Conservation (phyloP, 2,888 invertebrate genomes). For the Metopia argyrocephala region DNA sequence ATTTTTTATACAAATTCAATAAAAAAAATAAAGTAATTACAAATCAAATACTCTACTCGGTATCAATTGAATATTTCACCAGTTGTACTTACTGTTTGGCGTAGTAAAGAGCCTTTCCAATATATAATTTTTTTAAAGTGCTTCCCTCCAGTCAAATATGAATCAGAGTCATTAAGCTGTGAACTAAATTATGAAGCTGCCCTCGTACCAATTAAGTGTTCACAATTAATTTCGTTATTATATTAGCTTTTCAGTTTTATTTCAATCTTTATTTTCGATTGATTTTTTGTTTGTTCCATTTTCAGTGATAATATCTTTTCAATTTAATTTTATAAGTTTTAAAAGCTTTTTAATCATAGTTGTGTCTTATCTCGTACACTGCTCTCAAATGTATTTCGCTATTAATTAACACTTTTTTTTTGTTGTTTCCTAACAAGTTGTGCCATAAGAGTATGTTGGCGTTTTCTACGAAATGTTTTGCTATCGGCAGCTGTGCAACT, state of each 20-base stretch:
- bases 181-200: too few species aligned
- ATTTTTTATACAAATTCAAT: too few species aligned
- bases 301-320: not conserved
- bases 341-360: slow-evolving; percentile 39
- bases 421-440: slow-evolving; percentile 8
- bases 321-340: slow-evolving; percentile 1
- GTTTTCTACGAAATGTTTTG: not conserved
- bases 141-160: too few species aligned
- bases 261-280: not conserved
- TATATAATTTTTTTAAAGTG: too few species aligned
- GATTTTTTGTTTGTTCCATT: not conserved
- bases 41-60: too few species aligned
- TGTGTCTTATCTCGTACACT: not conserved
- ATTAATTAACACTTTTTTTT: slow-evolving; percentile 45
- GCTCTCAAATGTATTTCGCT: slow-evolving; percentile 14
- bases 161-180: too few species aligned
- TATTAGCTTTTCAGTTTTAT: slow-evolving; percentile 6
- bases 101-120: too few species aligned
- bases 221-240: slow-evolving; percentile 21
- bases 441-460: not conserved
- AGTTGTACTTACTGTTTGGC: too few species aligned
- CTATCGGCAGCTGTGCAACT: not conserved
- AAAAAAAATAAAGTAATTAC: too few species aligned
- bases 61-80: too few species aligned
- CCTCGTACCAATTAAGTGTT: too few species aligned